Evolutionary conservation across 2,797 vertebrate genomes (phyloP), one percentile per base, ranked within the genome.

Genomic region (Garrulus glandarius): DNA sequence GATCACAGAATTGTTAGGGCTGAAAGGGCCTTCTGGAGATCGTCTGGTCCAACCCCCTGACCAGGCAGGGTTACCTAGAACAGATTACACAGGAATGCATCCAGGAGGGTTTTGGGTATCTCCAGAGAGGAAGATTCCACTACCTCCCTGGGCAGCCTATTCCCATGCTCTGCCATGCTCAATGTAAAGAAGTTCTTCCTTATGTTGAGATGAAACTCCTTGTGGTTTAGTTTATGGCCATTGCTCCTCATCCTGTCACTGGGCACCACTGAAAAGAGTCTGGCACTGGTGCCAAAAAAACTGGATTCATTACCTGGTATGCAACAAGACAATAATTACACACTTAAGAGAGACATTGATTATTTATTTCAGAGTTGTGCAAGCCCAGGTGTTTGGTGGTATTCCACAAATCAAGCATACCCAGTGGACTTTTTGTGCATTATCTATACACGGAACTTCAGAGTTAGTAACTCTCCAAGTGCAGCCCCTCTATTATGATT

Each of bases 351-450:
- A 52, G 13, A 50, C 21, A 56, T 0, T 16, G 5, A 44, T 26
- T 13, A 59, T 16, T 76, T 69, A 61, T 52, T 71, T 46, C 65
- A 71, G 50, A 70, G 65, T 13, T 8, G 1, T 36, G 11, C 34
- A 53, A 53, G 30, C 65, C 34, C 10, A 2, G 9, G 19, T 36
- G 8, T 39, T 36, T 0, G 0, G 15, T 46, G 18, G 9, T 41
- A 44, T 57, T 64, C 71, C 57, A 70, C n/a, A 50, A 39, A 83
- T 26, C 50, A 70, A 64, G 29, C 17, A 50, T 29, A 44, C 15
- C 5, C 37, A 77, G 10, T 8, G 14, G 43, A 77, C 10, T 20
- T 59, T 20, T 20, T 15, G 15, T 13, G 24, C 37, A 26, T 15
- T 57, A 32, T 9, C 32, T 52, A 52, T 2, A 46, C 12, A 65